Conservation (phyloP, 2,797 vertebrate genomes). For the Alexandromys oeconomus region DNA sequence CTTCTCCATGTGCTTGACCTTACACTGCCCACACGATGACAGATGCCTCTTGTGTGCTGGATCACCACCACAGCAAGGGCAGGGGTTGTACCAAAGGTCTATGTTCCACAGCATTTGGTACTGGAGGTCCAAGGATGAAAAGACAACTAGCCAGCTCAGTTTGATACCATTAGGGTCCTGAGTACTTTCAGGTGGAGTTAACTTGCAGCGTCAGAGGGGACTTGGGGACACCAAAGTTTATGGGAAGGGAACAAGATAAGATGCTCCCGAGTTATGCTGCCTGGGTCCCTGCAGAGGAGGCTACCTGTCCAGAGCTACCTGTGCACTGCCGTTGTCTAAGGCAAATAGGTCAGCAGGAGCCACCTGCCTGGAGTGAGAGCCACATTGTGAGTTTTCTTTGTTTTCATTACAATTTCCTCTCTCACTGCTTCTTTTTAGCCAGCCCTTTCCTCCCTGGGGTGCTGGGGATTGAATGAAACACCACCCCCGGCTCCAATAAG, state of each 20-base stretch:
- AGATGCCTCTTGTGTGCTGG: neutral
- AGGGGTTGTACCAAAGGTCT: neutral
- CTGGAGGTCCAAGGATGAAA: neutral
- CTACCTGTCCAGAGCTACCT: constrained; percentile 14
- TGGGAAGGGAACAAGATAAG: neutral
- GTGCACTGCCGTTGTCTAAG: neutral
- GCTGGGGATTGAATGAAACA: constrained; percentile 95
- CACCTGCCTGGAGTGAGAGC: constrained; percentile 76
- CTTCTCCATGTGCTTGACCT: constrained; percentile 56
- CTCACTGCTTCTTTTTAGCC: constrained; percentile 88
- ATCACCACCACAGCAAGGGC: neutral
- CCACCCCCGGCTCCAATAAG: constrained; percentile 97
- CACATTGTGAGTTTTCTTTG: constrained; percentile 86
- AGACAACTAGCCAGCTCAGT: constrained; percentile 32
- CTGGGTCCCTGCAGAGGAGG: constrained; percentile 15
- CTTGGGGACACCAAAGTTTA: constrained; percentile 47
- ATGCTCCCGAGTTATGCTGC: constrained; percentile 2
- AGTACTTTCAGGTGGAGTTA: constrained; percentile 38
- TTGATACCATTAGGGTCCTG: constrained; percentile 19
- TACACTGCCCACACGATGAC: neutral
- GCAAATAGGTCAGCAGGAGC: constrained; percentile 67
- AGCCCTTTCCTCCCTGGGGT: constrained; percentile 89
- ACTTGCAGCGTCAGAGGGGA: constrained; percentile 66
- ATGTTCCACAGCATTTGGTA: neutral
- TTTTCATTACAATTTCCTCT: constrained; percentile 89